Conservation (phyloP, 1,140 invertebrate genomes). For the Agrypnia vestita region DNA sequence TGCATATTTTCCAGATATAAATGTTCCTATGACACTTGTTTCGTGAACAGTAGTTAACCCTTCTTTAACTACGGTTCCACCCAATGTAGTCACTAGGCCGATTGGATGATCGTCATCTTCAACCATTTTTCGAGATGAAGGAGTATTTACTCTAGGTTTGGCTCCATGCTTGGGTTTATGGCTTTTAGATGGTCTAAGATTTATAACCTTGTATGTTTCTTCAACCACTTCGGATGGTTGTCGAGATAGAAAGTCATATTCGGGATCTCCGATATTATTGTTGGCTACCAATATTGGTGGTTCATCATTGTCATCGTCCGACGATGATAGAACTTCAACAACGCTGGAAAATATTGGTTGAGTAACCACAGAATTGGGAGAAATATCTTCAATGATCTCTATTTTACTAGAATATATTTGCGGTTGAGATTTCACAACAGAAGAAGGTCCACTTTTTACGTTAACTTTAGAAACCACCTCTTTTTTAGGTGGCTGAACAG, state of each 20-base stretch:
- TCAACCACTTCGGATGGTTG: conserved; percentile 87
- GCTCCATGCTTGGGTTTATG: conserved; percentile 69
- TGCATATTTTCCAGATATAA: conserved; percentile 90
- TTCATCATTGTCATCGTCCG: conserved; percentile 64
- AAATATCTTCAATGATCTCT: conserved; percentile 70
- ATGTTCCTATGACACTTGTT: conserved; percentile 90
- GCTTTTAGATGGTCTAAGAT: conserved; percentile 72
- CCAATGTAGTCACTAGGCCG: conserved; percentile 85
- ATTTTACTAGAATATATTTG: conserved; percentile 69
- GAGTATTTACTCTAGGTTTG: conserved; percentile 68
- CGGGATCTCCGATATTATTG: conserved; percentile 84
- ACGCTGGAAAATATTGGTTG: conserved; percentile 70
- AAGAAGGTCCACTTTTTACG: conserved; percentile 59
- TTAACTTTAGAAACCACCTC: conserved; percentile 59
- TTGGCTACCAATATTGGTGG: conserved; percentile 73
- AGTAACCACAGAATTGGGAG: conserved; percentile 60
- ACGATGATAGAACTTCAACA: conserved; percentile 70
- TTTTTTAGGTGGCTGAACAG: conserved; percentile 49
- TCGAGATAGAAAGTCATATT: conserved; percentile 87
- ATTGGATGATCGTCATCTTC: conserved; percentile 78
- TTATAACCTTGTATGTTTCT: conserved; percentile 80
- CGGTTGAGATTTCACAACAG: conserved; percentile 49
- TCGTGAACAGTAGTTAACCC: conserved; percentile 89
- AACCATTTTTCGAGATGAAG: conserved; percentile 63
- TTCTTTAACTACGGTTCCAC: conserved; percentile 87